These are phyloP conservation scores for Pterocles burchelli DNA, from an alignment of 2,113 vertebrate genomes.

Conservation along the genomic window DNA sequence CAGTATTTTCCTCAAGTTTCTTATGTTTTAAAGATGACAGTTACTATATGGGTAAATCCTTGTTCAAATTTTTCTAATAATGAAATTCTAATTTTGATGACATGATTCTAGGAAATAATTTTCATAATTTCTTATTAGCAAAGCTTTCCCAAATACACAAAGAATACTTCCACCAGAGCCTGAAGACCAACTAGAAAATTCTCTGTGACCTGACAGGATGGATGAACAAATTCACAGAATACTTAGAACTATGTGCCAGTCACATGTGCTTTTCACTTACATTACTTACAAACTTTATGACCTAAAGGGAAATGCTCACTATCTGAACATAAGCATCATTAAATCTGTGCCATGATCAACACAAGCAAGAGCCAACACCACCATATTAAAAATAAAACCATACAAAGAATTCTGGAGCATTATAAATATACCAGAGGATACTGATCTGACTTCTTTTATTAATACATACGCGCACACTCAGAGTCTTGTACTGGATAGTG, in stretches of 20 bases:
- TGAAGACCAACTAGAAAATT: background rate
- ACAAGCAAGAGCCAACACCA: background rate
- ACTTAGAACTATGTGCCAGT: background rate
- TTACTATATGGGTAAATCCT: background rate
- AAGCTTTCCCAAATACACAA: background rate
- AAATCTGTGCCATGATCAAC: background rate
- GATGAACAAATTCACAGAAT: background rate
- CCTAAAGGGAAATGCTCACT: background rate
- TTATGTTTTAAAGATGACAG: background rate
- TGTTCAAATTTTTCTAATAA: background rate
- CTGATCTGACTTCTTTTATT: background rate
- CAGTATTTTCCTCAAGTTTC: background rate
- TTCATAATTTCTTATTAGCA: background rate
- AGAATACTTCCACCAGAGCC: background rate
- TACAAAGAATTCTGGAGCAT: background rate
- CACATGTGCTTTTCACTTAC: background rate
- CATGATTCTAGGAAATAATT: background rate
- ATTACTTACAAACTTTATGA: constrained; percentile 12
- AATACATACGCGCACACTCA: background rate
- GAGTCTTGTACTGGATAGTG: background rate
- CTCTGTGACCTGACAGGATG: background rate
- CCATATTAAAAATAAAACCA: background rate
- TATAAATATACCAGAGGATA: background rate
- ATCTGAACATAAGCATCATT: background rate
- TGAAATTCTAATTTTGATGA: background rate